Evolutionary conservation across 2,113 vertebrate genomes (phyloP), one percentile per base, ranked within the genome.

Genomic region (Microcebus murinus): DNA sequence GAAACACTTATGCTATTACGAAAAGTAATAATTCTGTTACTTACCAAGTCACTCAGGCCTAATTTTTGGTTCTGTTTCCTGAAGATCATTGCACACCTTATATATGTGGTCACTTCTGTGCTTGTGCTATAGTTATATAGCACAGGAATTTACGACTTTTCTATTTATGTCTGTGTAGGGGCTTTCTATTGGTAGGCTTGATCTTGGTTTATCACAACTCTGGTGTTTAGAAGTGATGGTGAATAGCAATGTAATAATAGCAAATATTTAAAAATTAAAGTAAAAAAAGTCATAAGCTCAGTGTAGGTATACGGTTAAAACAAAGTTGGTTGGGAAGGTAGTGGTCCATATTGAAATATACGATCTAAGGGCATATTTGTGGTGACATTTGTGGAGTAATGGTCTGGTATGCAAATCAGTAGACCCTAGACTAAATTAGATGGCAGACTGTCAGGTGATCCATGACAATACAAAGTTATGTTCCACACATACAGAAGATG

Each of bases 21-120:
- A 89, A 79, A 84, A 96, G 57, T 39, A 95, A 21, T 87, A 61
- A 73, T 76, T 91, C 27, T 71, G 27, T 71, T 90, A 36, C 29
- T 84, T 11, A 91, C 13, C n/a, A 63, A 84, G 63, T n/a, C 31
- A 55, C 36, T 67, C 6, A 42, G 18, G 1, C 34, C 88, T 94
- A 5, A 42, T 68, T 81, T 80, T 74, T 92, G 21, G 48, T 85
- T 93, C n/a, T 76, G 50, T 29, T 86, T 80, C 25, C n/a, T 89
- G 67, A 86, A 90, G 80, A 39, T 90, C 29, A 70, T 84, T 45
- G 8, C n/a, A 61, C 17, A 55, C 67, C 6, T 85, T 91, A 13
- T 45, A 8, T 89, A 67, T 67, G 23, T 31, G 42, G 18, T 80
- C 48, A 29, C 15, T 67, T 81, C 59, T 79, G 52, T 71, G 29